Evolutionary conservation across 2,113 vertebrate species (phyloP).

Genomic region (Oenanthe melanoleuca): DNA sequence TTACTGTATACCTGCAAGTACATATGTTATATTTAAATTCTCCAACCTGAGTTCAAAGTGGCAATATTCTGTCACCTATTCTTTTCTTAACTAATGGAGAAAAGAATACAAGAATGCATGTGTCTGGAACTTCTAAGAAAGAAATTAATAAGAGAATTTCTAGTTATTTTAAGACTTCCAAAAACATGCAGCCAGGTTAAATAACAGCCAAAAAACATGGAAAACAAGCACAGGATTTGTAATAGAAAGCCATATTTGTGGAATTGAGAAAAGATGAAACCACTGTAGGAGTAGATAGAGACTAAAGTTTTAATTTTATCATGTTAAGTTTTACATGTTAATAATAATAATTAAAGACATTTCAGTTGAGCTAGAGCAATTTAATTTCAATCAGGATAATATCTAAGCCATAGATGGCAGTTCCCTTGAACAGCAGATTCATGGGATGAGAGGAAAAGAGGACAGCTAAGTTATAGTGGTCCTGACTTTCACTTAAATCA

Average conservation of each 20-base stretch:
- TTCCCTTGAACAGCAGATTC: not conserved
- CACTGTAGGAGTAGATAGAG: not conserved
- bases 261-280: not conserved
- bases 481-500: not conserved
- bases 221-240: not conserved
- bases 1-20: not conserved
- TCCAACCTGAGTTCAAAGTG: not conserved
- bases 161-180: not conserved
- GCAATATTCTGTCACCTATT: not conserved
- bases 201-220: not conserved
- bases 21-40: not conserved
- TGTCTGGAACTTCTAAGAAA: not conserved
- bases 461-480: not conserved
- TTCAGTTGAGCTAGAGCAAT: not conserved
- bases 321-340: not conserved
- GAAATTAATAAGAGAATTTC: not conserved
- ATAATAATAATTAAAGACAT: not conserved
- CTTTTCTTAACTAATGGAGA: not conserved
- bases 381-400: not conserved
- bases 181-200: not conserved
- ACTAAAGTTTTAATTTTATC: not conserved
- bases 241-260: not conserved
- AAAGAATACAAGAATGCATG: not conserved
- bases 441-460: not conserved
- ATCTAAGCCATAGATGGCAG: not conserved